Evolutionary conservation across 2,797 vertebrate species (phyloP), one percentile per base, ranked within the genome.

Genomic region (Triplophysa bombifrons): DNA sequence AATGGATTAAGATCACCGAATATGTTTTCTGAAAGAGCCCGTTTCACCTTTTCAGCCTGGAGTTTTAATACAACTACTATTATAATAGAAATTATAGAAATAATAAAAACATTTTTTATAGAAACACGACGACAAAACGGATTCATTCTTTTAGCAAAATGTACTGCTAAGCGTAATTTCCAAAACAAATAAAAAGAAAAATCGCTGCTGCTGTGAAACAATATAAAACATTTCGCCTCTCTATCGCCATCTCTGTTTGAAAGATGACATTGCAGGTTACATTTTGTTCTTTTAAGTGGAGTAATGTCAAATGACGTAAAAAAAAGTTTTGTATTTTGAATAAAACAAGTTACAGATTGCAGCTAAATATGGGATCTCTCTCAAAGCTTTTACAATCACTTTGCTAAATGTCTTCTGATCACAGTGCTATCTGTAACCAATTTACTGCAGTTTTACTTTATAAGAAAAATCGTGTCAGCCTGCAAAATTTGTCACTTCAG

Each of bases 1-100:
- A 73, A 80, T 48, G 63, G 70, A 73, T 80, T 80, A 48, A 34
- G 14, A 80, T 50, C 38, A 73, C 17, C 17, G 38, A 48, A 38
- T 7, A 41, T 56, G 13, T 12, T 48, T 79, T 79, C 51, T 48
- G 41, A 80, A 66, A 56, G 22, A 3, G 41, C 3, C 70, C 19
- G 70, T 67, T 80, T 73, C 51, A 80, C 70, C 77, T 38, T 72
- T 72, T 66, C 25, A 80, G 73, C 63, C 13, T 80, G 46, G 7
- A n/a, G 56, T 14, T 11, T 48, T 48, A 30, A 46, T 1, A 38
- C 9, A 22, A n/a, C 13, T 56, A 14, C 11, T 4, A 20, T 58
- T 25, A 25, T 25, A 22, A 22, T 22, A 20, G 20, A 10, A 51
- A 51, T 20, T 2, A 56, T 56, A 10, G 19, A 20, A 34, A 60